These are phyloP conservation scores for Tragulus kanchil DNA, from an alignment of 2,113 vertebrate species.

Conservation along the genomic window DNA sequence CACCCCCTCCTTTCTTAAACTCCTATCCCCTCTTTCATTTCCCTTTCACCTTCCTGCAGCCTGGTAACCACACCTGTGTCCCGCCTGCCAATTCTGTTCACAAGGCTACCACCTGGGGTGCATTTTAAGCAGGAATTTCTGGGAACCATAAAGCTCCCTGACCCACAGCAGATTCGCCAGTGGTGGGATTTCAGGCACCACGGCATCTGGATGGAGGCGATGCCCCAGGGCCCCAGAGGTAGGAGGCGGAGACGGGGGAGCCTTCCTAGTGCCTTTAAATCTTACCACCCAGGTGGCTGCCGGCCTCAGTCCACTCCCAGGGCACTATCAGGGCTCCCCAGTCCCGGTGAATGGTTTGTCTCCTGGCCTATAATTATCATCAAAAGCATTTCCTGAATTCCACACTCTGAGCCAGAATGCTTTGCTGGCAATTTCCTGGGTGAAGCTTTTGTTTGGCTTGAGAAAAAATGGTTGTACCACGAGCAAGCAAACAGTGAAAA, in stretches of 20 bases:
- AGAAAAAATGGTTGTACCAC: background rate
- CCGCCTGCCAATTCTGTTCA: background rate
- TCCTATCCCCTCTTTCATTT: background rate
- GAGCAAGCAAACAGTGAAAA: background rate
- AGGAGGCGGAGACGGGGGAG: background rate
- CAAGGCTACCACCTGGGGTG: background rate
- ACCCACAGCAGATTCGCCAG: background rate
- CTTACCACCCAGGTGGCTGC: background rate
- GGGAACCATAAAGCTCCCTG: background rate
- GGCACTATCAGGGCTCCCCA: background rate
- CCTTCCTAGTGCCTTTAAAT: background rate
- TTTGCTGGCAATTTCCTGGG: background rate
- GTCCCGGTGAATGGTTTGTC: background rate
- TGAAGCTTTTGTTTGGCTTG: background rate
- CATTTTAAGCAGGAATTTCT: constrained; percentile 38
- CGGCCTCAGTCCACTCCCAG: background rate
- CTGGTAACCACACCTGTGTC: background rate
- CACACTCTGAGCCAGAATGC: background rate
- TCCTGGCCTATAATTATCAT: constrained; percentile 38
- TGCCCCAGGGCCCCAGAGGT: background rate
- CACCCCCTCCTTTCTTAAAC: background rate
- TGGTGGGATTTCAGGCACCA: background rate
- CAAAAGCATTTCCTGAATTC: constrained; percentile 39
- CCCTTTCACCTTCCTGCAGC: background rate
- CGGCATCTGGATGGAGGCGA: background rate